Conservation (phyloP, 92 coral and sea anemone genomes). For the Epizoanthus rinbou region DNA sequence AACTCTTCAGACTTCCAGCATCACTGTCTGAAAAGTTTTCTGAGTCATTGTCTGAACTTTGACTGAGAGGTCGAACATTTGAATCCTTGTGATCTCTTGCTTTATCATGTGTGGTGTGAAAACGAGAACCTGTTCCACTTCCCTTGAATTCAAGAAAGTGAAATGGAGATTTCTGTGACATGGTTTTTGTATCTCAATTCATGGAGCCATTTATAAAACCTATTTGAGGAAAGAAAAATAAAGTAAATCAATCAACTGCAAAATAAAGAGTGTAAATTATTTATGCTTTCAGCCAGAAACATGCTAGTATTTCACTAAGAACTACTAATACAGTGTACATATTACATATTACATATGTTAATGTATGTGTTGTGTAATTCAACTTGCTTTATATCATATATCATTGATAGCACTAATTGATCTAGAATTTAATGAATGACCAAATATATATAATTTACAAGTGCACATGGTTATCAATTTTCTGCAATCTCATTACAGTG, state of each 20-base stretch:
- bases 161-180: slow-evolving; percentile 42
- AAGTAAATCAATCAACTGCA: background rate
- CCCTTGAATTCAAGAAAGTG: slow-evolving; percentile 15
- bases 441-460: too few relatives aligned
- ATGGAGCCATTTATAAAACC: slow-evolving; percentile 4
- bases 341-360: too few relatives aligned
- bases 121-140: background rate
- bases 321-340: too few relatives aligned
- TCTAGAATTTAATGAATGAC: too few relatives aligned
- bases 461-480: too few relatives aligned
- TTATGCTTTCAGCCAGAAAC: too few relatives aligned
- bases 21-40: slow-evolving; percentile 62
- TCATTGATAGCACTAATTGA: too few relatives aligned
- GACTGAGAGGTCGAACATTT: slow-evolving; percentile 32
- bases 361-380: too few relatives aligned
- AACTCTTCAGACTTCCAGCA: slow-evolving; percentile 45
- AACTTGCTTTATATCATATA: too few relatives aligned
- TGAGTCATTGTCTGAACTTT: slow-evolving; percentile 44
- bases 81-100: slow-evolving; percentile 14
- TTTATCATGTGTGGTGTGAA: slow-evolving; percentile 7
- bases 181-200: background rate
- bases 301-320: too few relatives aligned
- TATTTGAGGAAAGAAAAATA: slow-evolving; percentile 1
- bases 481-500: too few relatives aligned
- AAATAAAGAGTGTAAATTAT: background rate